Conservation (phyloP, 2,113 vertebrate genomes). For the Callaeas wilsoni region DNA sequence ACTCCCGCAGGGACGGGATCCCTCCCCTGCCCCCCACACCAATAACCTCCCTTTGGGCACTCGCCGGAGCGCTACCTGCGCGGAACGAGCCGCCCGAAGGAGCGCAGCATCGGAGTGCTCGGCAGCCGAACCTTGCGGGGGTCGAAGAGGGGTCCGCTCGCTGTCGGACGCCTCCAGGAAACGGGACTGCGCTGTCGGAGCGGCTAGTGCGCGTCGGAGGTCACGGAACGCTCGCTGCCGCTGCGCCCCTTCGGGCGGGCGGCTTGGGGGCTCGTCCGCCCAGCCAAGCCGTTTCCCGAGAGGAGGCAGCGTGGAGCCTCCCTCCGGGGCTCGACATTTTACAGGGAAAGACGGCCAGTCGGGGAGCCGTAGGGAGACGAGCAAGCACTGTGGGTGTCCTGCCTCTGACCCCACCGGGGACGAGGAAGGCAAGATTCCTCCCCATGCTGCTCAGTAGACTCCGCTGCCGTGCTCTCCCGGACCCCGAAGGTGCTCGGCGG, state of each 20-base stretch:
- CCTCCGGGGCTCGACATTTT: neutral
- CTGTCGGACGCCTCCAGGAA: neutral
- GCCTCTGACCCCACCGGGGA: too few relatives aligned
- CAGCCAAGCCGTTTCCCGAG: neutral
- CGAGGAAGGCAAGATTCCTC: neutral
- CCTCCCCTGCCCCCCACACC: fast-evolving
- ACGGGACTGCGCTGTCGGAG: neutral
- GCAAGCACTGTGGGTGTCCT: neutral
- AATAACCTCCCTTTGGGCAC: too few relatives aligned
- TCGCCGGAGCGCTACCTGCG: neutral
- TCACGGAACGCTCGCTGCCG: neutral
- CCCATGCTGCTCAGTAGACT: too few relatives aligned
- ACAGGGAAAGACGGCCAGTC: neutral
- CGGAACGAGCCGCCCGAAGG: neutral
- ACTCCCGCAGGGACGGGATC: neutral
- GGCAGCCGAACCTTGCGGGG: neutral
- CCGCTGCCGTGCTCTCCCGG: fast-evolving
- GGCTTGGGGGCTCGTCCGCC: neutral
- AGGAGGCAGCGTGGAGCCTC: neutral
- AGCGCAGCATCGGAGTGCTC: neutral
- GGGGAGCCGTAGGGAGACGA: neutral
- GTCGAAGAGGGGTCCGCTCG: fast-evolving
- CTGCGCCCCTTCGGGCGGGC: neutral
- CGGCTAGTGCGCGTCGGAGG: neutral
- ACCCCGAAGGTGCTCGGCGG: neutral